Conservation (phyloP, 2,113 vertebrate species). For the Scomber scombrus region DNA sequence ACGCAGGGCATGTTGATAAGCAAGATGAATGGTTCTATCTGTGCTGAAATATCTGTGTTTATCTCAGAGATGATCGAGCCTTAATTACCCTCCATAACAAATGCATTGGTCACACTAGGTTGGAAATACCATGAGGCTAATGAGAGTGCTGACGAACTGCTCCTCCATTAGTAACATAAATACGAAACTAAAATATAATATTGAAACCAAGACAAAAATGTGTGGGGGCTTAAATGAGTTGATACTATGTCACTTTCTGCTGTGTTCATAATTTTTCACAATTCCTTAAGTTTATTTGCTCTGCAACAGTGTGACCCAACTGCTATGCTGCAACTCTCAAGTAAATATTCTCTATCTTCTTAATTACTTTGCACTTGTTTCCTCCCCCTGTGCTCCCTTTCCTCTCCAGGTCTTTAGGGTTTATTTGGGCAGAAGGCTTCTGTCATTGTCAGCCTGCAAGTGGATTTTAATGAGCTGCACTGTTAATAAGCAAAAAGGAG, state of each 20-base stretch:
- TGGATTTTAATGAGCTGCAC: conserved; percentile 57
- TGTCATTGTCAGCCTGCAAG: conserved; percentile 41
- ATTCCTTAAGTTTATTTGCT: conserved; percentile 34
- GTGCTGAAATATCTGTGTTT: conserved; percentile 43
- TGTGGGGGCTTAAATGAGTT: conserved; percentile 34
- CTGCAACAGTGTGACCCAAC: conserved; percentile 4
- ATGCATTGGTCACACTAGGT: conserved; percentile 26
- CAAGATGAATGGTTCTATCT: conserved; percentile 37
- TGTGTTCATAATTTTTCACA: neutral
- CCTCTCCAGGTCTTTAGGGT: conserved; percentile 41
- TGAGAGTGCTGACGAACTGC: conserved; percentile 12
- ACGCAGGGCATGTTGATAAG: conserved; percentile 36
- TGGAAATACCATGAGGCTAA: conserved; percentile 18
- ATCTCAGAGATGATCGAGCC: conserved; percentile 40
- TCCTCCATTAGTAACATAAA: conserved; percentile 42
- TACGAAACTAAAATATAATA: too few relatives aligned
- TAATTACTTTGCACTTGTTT: conserved; percentile 44
- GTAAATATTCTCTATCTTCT: conserved; percentile 34
- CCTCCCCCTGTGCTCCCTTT: conserved; percentile 6
- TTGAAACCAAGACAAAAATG: conserved; percentile 14
- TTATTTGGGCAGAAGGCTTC: conserved; percentile 38
- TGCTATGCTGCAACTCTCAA: conserved; percentile 23
- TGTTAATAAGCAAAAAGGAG: conserved; percentile 49
- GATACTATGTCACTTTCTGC: conserved; percentile 20
- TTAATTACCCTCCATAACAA: conserved; percentile 53